Base-by-base conservation (phyloP, 2,113 vertebrate genomes). In the Podarcis cretensis region DNA sequence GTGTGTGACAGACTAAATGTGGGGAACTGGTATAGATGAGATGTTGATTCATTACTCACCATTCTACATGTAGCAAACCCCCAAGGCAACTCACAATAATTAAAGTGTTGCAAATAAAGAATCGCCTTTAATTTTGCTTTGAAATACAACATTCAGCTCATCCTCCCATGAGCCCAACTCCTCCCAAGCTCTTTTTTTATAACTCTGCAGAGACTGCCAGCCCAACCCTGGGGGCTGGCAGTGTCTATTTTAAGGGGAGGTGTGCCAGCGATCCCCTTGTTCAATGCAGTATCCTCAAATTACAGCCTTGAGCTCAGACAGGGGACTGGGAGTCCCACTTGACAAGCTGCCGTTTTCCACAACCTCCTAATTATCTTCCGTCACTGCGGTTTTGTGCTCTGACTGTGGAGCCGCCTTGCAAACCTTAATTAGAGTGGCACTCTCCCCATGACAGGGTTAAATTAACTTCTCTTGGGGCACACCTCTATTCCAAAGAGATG, bases 371-470 rank as follows among this genome's bases (percentile, higher is more conserved):
- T 88, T 88, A 92, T 6, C 90, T 1, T 37, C 87, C n/a, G 7
- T 63, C 32, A 0, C 76, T 59, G 71, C 76, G 13, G 77, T 66
- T 23, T 65, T 86, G 69, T 71, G 84, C 5, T 75, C 69, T 65
- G 40, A 59, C 20, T 37, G 10, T 0, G 1, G 54, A 75, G 9
- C 35, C 0, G 1, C 68, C 0, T 23, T 0, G 0, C 68, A 83
- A 48, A 66, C 77, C 54, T 83, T 87, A 84, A 91, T 88, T 89
- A 87, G 77, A 74, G 81, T 86, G 21, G 6, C 21, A 32, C 20
- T 77, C 14, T 80, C 71, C 68, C 79, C 77, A 0, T 21, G 84
- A 37, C 88, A 81, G 87, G 89, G 89, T 81, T 76, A 68, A 59
- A 91, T 83, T 65, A 91, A 78, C 80, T 48, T 10, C 3, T 0